Base-by-base conservation (phyloP, 2,888 invertebrate species). In the Anodontia alba region DNA sequence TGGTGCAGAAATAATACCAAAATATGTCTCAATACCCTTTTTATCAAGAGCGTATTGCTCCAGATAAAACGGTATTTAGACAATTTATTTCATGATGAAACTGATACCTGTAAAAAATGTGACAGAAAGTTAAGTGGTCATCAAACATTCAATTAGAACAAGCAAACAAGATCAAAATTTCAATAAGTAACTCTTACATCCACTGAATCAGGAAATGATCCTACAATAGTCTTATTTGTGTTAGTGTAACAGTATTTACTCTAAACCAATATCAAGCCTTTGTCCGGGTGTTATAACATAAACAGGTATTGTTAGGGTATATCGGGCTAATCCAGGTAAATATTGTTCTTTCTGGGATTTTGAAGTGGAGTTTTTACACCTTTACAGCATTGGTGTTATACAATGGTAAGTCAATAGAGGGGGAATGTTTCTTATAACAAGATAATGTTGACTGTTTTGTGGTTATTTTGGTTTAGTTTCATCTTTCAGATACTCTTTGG, bases 331-430 rank as follows among this genome's bases (percentile, higher is more conserved):
- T 80, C 83, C 80, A 69, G 29, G 78, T 78, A 72, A 83, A 83
- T 83, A 83, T 83, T 83, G 73, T 83, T 76, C 73, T 76, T 78
- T 49, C 70, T 33, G 17, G 62, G 66, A 76, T 69, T 76, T 78
- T 83, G 80, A 80, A 80, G 80, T 78, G 66, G 68, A 43, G 62
- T 80, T 83, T 83, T 83, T 80, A 70, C 83, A 83, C 69, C 68
- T 80, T 78, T 73, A 76, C 80, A 38, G 67, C 75, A 83, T 62
- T 78, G 73, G 73, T 78, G 66, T 57, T 73, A 72, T 69, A 72
- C 46, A 74, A 62, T 54, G 66, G 78, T 83, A 76, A 62, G 69
- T 66, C 76, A 83, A 83, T 80, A 78, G 70, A 73, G 75, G 62
- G 67, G 72, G 67, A 67, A 62, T 83, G 77, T 83, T 80, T 80